Conservation (phyloP, 2,888 invertebrate species). For the Beris chalybata region DNA sequence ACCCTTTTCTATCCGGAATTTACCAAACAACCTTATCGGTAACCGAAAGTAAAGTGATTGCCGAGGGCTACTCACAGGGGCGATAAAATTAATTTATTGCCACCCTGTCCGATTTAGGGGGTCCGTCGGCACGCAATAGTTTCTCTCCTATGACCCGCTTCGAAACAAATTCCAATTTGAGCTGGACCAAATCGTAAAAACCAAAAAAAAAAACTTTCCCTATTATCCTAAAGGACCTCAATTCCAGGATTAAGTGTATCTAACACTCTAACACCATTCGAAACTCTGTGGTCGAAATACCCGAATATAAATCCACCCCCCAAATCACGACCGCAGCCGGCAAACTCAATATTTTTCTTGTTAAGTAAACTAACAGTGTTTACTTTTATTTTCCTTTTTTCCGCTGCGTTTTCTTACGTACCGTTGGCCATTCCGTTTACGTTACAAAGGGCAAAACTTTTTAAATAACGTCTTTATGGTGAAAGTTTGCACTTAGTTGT, state of each 20-base stretch:
- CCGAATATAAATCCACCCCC: conserved; percentile 23
- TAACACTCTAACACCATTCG: conserved; percentile 18
- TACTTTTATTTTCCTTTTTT: conserved; percentile 26
- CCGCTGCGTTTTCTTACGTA: conserved; percentile 1
- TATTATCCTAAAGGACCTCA: conserved; percentile 33
- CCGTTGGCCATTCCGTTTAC: conserved; percentile 16
- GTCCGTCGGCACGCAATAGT: neutral
- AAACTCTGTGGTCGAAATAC: neutral
- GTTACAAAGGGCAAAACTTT: conserved; percentile 37
- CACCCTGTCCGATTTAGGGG: neutral
- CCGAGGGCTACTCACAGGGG: conserved; percentile 22
- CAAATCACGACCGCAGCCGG: conserved; percentile 23
- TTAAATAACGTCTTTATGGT: conserved; percentile 39
- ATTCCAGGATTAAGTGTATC: conserved; percentile 30
- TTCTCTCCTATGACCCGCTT: conserved; percentile 18
- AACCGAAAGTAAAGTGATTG: conserved; percentile 29
- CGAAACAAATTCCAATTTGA: conserved; percentile 37
- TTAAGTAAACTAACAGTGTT: conserved; percentile 37
- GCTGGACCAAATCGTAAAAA: conserved; percentile 25
- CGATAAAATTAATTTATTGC: conserved; percentile 38
- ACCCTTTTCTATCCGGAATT: neutral
- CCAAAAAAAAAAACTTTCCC: conserved; percentile 31
- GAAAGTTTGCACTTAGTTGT: conserved; percentile 39
- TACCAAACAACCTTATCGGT: conserved; percentile 21
- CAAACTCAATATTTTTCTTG: conserved; percentile 38